Evolutionary conservation across 30 jellyfish, hydroid and myxozoan species (phyloP), one percentile per base, ranked within the genome.

Genomic region (Turritopsis rubra): DNA sequence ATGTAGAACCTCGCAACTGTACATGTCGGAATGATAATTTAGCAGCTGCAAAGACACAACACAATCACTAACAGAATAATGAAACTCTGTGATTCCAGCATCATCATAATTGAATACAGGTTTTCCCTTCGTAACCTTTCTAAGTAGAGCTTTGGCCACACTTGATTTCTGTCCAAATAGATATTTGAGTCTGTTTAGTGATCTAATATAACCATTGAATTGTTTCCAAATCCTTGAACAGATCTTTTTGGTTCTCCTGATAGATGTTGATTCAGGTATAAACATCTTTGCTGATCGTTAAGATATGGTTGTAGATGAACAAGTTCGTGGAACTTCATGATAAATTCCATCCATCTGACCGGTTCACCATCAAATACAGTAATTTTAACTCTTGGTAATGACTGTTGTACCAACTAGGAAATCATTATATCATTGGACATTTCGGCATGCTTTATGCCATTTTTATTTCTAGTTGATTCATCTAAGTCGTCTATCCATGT

Each of bases 71-170:
- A 68, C 19, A 22, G 22, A 7, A 19, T 68, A 68, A 19, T 68
- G 19, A 17, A 68, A 68, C 9, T 68, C 8, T 9, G 77, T 68
- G 28, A 68, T 8, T 7, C 77, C 77, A 68, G 8, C 21, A 8
- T 23, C 28, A 68, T 68, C 8, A 8, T 27, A 8, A 68, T 68
- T 68, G 9, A 19, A 23, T n/a, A 68, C 19, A 22, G 77, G 16
- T 68, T 68, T 68, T 19, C 77, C 77, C 28, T 68, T 68, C 31
- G 77, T 68, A 23, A 68, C 77, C 0, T 60, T 60, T 60, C 22
- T 18, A 18, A 60, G 73, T 21, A 60, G 22, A 60, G 73, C 73
- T n/a, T n/a, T n/a, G n/a, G n/a, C n/a, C n/a, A n/a, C n/a, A n/a
- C n/a, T n/a, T n/a, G n/a, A n/a, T n/a, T n/a, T n/a, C 13, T 41